Base-by-base conservation (phyloP, 2,113 vertebrate genomes). In the Sylvilagus bachmani region DNA sequence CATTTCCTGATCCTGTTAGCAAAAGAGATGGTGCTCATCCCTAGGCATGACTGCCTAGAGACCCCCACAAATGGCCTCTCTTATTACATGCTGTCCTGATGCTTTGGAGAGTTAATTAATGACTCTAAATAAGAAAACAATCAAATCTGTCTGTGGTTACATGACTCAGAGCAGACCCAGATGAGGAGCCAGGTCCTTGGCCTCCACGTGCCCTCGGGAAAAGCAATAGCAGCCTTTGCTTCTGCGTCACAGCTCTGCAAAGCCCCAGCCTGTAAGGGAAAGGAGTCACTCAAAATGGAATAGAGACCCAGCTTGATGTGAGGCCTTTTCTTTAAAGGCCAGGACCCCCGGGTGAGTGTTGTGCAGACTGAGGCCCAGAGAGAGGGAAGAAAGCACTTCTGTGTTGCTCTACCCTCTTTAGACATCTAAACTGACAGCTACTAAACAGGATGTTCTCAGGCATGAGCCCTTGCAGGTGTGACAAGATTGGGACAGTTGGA, bases 101-200 rank as follows among this genome's bases (percentile, higher is more conserved):
- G 92, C 92, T 84, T 61, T 71, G 79, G 73, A 97, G 92, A 97
- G 79, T 93, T 96, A 93, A 95, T 97, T 96, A 97, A 97, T 97
- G 88, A 91, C 78, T 97, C 92, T 95, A 95, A 97, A 97, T 96
- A 97, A 96, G 97, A 97, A 97, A 97, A 96, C 90, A 96, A 97
- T 97, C 95, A 96, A 96, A 97, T 97, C 92, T 96, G 78, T 95
- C 92, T 95, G 74, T 51, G 29, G 88, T 96, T 88, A 83, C 93
- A 93, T 97, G 97, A 97, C 89, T 97, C 97, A 97, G 85, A 97
- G 88, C 61, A 86, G 95, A 96, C 92, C 93, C 84, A 95, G 93
- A 92, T 93, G 87, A 88, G 80, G 49, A 96, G 55, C 78, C 9
- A 24, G 67, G 92, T 93, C 88, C 79, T 87, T 92, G 88, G 93